Evolutionary conservation across 1,140 invertebrate genomes (phyloP), one percentile per base, ranked within the genome.

Genomic region (Doryteuthis pealeii): DNA sequence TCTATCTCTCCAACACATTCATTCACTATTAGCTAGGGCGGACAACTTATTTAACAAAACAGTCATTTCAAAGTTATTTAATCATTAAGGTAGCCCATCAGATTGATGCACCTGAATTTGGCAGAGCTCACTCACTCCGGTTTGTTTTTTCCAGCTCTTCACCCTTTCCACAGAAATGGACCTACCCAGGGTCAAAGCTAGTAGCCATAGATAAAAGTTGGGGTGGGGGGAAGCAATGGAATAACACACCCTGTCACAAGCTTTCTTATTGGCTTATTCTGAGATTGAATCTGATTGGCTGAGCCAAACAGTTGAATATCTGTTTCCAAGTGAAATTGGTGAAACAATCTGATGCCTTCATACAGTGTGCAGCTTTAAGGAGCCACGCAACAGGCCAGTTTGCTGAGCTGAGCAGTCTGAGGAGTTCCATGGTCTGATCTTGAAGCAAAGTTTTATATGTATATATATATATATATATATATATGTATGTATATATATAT

Each of bases 281-380:
- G 54, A n/a, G 22, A 22, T 62, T 62, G 65, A 4, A 43, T 70
- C 68, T 74, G 76, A 82, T 82, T 82, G 81, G 81, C 72, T 75
- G 75, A 71, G 22, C 18, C 35, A 65, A 62, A 22, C 54, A 62
- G 54, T 67, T 76, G 28, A 45, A 75, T 54, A 71, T 66, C 74
- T 74, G 71, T 75, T 62, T 71, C 70, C 49, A 40, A 71, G 82
- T 86, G 76, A 84, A 84, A 86, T 84, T 82, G 83, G 81, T 82
- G 83, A 86, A 82, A 80, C 77, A 82, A 80, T 82, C 79, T 77
- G 74, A 74, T 77, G 74, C 70, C 71, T 32, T 71, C 70, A 69
- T 58, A 54, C 71, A 65, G 76, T 74, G 76, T 76, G 77, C 70
- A 75, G 74, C 73, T 72, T 74, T 78, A 78, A 71, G 72, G 78